phyloP scores from a whole-genome alignment of 2,113 vertebrate species.

The Hoplias malabaricus region DNA sequence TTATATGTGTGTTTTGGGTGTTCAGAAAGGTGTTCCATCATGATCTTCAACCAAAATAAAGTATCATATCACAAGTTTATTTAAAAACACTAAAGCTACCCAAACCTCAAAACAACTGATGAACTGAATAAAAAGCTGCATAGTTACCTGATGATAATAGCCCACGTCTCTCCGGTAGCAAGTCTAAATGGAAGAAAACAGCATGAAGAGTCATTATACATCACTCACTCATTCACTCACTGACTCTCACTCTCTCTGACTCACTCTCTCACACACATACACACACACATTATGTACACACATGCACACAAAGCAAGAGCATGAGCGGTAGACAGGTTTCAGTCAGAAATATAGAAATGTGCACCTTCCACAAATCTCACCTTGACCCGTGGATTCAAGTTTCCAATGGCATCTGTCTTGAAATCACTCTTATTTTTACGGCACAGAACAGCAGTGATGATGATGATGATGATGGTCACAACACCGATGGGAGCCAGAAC shows the following conservation, averaged over 20 bases:
- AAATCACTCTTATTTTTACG: slow-evolving; percentile 98
- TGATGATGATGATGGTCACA: slow-evolving; percentile 94
- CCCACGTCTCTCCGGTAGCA: slow-evolving; percentile 76
- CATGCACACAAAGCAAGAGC: no score
- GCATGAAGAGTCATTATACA: slow-evolving; percentile 13
- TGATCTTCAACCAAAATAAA: neutral
- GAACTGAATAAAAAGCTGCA: slow-evolving; percentile 36
- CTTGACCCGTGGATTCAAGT: slow-evolving; percentile 93
- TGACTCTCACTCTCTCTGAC: neutral
- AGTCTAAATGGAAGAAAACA: slow-evolving; percentile 65
- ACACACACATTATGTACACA: neutral
- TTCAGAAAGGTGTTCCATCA: neutral
- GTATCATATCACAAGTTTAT: neutral
- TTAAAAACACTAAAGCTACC: neutral
- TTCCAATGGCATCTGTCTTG: slow-evolving; percentile 91
- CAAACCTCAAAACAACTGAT: slow-evolving; percentile 13
- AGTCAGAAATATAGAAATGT: neutral
- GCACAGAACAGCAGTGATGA: slow-evolving; percentile 95
- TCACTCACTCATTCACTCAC: slow-evolving; percentile 3
- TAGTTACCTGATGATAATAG: slow-evolving; percentile 78
- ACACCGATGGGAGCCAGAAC: slow-evolving; percentile 93
- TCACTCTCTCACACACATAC: neutral
- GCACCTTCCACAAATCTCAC: slow-evolving; percentile 63
- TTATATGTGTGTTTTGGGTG: neutral
- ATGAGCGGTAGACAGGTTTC: no score